These are phyloP conservation scores for Cephus pygmeus DNA, from an alignment of 2,888 invertebrate species.

Conservation along the genomic window DNA sequence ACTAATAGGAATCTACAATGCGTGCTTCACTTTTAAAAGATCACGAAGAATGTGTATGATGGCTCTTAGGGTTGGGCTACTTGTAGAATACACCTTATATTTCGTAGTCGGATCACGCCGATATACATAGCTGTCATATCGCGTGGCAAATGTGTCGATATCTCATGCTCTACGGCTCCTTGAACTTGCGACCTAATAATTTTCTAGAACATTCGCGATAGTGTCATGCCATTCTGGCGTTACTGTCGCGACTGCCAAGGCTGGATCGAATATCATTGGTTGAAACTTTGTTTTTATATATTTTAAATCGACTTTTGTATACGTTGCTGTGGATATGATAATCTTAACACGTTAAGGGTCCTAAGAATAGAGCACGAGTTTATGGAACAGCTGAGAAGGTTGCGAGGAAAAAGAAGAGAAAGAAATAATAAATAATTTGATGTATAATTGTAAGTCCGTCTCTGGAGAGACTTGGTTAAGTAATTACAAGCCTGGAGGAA, in stretches of 20 bases:
- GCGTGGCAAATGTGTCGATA: constrained; percentile 19
- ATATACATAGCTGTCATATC: constrained; percentile 21
- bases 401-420: neutral
- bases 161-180: constrained; percentile 40
- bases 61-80: neutral
- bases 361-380: neutral
- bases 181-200: constrained; percentile 55
- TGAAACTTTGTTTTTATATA: neutral
- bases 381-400: neutral
- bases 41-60: neutral
- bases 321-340: neutral
- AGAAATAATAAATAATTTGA: neutral
- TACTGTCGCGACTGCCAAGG: neutral
- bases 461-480: neutral
- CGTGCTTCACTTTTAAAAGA: neutral
- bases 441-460: neutral
- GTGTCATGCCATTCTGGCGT: neutral
- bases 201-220: constrained; percentile 36
- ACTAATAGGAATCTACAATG: constrained; percentile 12
- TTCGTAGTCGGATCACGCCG: neutral
- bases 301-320: neutral
- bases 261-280: neutral
- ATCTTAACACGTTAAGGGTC: neutral
- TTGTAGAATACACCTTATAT: neutral
- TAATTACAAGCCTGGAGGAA: neutral